Conservation (phyloP, 2,888 invertebrate species). For the Celastrina argiolus region DNA sequence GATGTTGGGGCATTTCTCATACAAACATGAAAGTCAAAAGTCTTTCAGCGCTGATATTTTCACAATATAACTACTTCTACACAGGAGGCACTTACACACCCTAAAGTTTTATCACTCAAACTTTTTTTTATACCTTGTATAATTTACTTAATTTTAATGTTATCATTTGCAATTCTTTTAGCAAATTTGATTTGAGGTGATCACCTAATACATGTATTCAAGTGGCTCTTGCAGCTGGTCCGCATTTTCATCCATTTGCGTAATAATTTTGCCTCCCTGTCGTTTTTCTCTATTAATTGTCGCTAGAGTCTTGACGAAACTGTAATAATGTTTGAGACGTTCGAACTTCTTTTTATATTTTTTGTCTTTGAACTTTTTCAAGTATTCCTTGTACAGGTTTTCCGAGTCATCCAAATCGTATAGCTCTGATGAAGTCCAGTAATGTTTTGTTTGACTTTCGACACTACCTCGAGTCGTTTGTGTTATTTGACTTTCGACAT, state of each 20-base stretch:
- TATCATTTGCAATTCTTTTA: too few relatives aligned
- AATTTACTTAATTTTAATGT: too few relatives aligned
- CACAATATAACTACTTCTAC: too few relatives aligned
- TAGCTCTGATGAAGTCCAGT: neutral
- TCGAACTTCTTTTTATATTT: slow-evolving; percentile 7
- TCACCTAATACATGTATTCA: slow-evolving; percentile 6
- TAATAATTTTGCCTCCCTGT: neutral
- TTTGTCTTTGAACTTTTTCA: neutral
- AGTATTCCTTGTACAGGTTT: neutral
- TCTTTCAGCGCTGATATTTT: too few relatives aligned
- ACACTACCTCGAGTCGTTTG: neutral
- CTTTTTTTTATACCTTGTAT: too few relatives aligned
- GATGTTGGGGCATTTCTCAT: too few relatives aligned
- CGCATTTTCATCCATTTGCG: neutral
- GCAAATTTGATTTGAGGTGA: neutral
- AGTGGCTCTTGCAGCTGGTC: neutral
- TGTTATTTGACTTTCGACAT: neutral
- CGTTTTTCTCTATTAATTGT: neutral
- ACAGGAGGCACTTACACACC: too few relatives aligned
- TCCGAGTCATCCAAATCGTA: neutral
- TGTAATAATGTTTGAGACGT: slow-evolving; percentile 1
- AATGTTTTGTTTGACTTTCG: neutral
- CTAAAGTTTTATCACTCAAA: too few relatives aligned
- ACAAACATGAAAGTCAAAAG: too few relatives aligned
- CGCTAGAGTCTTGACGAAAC: slow-evolving; percentile 3